Base-by-base conservation (phyloP, 2,113 vertebrate species). In the Hydrolagus affinis region DNA sequence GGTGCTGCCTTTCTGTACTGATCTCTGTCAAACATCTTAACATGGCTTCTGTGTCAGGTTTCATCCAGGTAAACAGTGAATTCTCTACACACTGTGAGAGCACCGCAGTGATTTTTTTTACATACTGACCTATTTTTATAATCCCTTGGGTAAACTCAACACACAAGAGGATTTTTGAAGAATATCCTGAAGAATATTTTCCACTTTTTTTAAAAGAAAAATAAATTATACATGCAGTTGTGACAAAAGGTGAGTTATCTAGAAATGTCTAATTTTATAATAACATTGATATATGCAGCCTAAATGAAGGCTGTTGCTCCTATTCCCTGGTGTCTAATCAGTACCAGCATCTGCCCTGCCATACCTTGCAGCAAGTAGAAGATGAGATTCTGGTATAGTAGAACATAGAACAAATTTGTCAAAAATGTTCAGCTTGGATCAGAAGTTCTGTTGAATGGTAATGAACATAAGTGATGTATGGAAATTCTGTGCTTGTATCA, bases 341-440 rank as follows among this genome's bases (percentile, higher is more conserved):
- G 75, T 77, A 19, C 21, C 56, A 77, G 56, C 75, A 77, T 77
- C 21, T 77, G 59, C 57, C 11, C 76, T 80, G 76, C 57, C 57
- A 62, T 78, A 62, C 11, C n/a, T 78, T 62, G 57, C 11, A 64
- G 57, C 59, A 60, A 28, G 57, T 80, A 25, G 76, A 64, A 80
- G 59, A 64, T 28, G 59, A 59, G 44, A 77, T 57, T 57, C 7
- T 77, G 74, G 19, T 62, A 64, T 3, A 30, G 76, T 28, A 23
- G 17, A 80, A 64, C 23, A 28, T 28, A n/a, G 23, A 25, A 28
- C 23, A 64, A 28, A 80, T 62, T 80, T 80, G 59, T 62, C 59
- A 25, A 60, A 80, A 80, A 17, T 62, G 23, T 25, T 64, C 15
- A 62, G n/a, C n/a, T 64, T 80, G n/a, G 57, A 80, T 80, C 28